Base-by-base conservation (phyloP, 2,888 invertebrate species). In the Troilus luridus region DNA sequence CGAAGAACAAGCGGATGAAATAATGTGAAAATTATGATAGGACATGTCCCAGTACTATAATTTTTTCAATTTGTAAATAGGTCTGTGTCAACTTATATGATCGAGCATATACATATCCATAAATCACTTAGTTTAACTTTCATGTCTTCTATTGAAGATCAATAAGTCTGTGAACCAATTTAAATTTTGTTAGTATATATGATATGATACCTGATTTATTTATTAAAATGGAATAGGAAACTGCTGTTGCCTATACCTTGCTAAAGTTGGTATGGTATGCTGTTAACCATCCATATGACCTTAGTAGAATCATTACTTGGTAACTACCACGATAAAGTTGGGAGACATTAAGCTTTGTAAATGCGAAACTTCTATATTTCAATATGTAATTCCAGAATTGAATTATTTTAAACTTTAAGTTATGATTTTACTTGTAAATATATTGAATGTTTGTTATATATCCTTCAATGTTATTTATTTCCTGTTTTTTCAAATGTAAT, bases 391-490 rank as follows among this genome's bases (percentile, higher is more conserved):
- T 72, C 8, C 27, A 72, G 27, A 9, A 72, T 72, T 9, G 41
- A 64, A 72, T 11, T 72, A n/a, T n/a, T 27, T 27, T 12, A 14
- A 72, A 72, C 12, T 67, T 67, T 67, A 24, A 67, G 24, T 67
- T 67, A n/a, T 72, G 7, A 72, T 27, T 27, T 72, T 72, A 72
- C 27, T 72, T 72, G 72, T 72, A 72, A 72, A 72, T 72, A 72
- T 27, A 72, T 72, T 8, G 6, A 72, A 64, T 64, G 10, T 64
- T 64, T 64, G n/a, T 64, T 64, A 64, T 64, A 1, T 11, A 64
- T 64, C n/a, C 5, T 21, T 14, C 27, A 14, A 12, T 72, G 24
- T 72, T 27, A 11, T 72, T 24, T 24, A 67, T 67, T 5, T 12
- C 67, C 67, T 67, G 11, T 27, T 72, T 72, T 64, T 10, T 24